Evolutionary conservation across 1,140 invertebrate genomes (phyloP), one percentile per base, ranked within the genome.

Genomic region (Contarinia nasturtii): DNA sequence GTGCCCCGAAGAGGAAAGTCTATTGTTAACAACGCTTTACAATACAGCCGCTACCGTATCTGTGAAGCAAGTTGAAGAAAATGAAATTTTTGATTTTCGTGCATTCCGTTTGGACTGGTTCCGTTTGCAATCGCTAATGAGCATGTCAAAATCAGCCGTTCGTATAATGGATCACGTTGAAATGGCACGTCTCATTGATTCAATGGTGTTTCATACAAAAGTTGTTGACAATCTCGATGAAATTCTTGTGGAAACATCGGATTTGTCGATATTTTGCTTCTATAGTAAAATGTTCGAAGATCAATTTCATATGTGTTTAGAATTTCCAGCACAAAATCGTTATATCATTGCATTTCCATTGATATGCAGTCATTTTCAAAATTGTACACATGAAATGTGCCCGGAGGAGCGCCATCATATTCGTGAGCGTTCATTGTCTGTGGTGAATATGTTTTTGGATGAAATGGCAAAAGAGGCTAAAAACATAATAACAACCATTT

Each of bases 381-480:
- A 90, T 60, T 93, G 93, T 55, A 95, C 92, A 0, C 95, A 98
- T 68, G 89, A 96, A 58, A 72, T 98, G 44, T 99, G 95, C 59
- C 96, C 95, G 0, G 96, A 99, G 70, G 96, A 99, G 74, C 73
- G 94, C 51, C 88, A 95, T 69, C 89, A 95, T 61, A 93, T 96
- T 55, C 76, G 93, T 48, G 91, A 96, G 59, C 74, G 91, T 48
- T 94, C 91, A 61, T 69, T 98, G 5, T 94, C 91, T 49, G 90
- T 97, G 43, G 91, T 97, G 0, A 96, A 98, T 59, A 86, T 93
- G 72, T 97, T 93, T 64, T 67, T 99, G 22, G 92, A 97, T 62
- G 92, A 98, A 69, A 97, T 98, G 88, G 89, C 92, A 0, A 96
- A 96, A 67, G 93, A 98, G 69, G 89, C 92, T 0, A 97, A 96